Base-by-base conservation (phyloP, 2,797 vertebrate species). In the Esox lucius region DNA sequence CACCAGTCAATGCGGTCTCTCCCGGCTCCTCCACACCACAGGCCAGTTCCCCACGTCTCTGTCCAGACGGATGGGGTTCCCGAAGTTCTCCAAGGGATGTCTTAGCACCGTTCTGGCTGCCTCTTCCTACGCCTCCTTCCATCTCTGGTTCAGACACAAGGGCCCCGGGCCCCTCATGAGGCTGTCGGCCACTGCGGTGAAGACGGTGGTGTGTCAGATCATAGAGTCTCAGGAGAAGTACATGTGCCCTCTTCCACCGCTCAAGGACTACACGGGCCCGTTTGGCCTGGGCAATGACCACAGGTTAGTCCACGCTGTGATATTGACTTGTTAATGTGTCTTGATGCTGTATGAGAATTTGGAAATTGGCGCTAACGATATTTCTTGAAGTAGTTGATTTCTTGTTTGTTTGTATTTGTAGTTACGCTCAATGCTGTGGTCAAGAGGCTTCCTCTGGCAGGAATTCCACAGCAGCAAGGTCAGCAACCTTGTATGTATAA, bases 41-140 rank as follows among this genome's bases (percentile, higher is more conserved):
- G 15, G 28, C 35, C 19, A 35, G 61, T 42, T 65, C 0, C 75
- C 78, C 11, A 24, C 73, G 59, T 48, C 73, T 31, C 9, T 74
- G 61, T 48, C 81, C n/a, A 74, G 69, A 70, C 82, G 67, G 62
- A 78, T 82, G 1, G 75, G 70, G 56, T 77, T 85, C 51, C 72
- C 56, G 3, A 61, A 24, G 56, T 26, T 26, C 84, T 92, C 89
- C 24, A 82, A n/a, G 39, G 84, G 85, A 73, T 94, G 94, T 75
- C 92, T 96, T 83, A 93, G 92, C 67, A 95, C 95, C 0, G 88
- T 94, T 69, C 84, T 95, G 85, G 94, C 95, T 73, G 86, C 93
- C 86, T 94, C 90, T 75, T 93, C 94, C 74, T 94, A 92, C 0
- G 85, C 87, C 19, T 91, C 92, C 84, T 95, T 93, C 81, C 94